Base-by-base conservation (phyloP, 1,140 invertebrate genomes). In the Thalassaphorura encarpata region DNA sequence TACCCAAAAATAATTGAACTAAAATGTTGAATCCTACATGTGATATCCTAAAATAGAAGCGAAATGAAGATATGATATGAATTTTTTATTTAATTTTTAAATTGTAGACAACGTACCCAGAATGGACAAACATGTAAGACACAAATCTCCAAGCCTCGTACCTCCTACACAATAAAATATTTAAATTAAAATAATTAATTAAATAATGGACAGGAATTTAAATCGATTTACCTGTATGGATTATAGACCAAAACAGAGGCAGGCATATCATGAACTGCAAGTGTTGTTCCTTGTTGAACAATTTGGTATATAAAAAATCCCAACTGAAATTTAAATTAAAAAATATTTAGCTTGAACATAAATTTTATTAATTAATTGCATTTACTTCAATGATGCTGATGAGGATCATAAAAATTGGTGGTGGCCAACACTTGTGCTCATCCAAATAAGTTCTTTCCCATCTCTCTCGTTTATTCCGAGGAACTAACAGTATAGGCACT, bases 41-140 rank as follows among this genome's bases (percentile, higher is more conserved):
- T n/a, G n/a, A n/a, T n/a, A n/a, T n/a, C n/a, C n/a, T n/a, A n/a
- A n/a, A n/a, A n/a, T n/a, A n/a, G n/a, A n/a, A n/a, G n/a, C n/a
- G n/a, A n/a, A n/a, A n/a, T n/a, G n/a, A n/a, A n/a, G n/a, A n/a
- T n/a, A n/a, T n/a, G n/a, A n/a, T n/a, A n/a, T n/a, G n/a, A n/a
- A n/a, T n/a, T n/a, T n/a, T n/a, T n/a, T n/a, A n/a, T n/a, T n/a
- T n/a, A n/a, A n/a, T n/a, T n/a, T n/a, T n/a, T n/a, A n/a, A n/a
- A n/a, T n/a, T n/a, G n/a, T n/a, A n/a, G 26, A 42, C 6, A 31
- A 76, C 79, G 77, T 70, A 85, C 85, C 91, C 91, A 55, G 92
- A 84, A 73, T 97, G 94, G 31, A 98, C 92, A 69, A 97, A 84
- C 89, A 97, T 96, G 69, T 98, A 98, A 1, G 88, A 87, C 8